phyloP scores from a whole-genome alignment of 2,113 vertebrate genomes.

The Isichthys henryi region DNA sequence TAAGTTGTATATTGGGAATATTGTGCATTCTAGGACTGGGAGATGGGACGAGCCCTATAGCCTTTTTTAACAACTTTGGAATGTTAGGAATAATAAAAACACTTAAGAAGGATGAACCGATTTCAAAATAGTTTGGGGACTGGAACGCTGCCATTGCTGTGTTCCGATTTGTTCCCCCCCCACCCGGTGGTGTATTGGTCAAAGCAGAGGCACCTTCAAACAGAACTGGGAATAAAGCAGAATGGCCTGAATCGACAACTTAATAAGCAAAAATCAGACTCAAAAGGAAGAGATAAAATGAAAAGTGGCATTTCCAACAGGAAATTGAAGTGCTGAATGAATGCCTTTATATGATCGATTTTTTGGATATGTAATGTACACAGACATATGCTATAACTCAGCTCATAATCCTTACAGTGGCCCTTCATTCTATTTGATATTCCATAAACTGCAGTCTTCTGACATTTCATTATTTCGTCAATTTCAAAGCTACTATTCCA shows the following conservation, averaged over 20 bases:
- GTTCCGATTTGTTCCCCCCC: background rate
- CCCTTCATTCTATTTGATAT: constrained; percentile 31
- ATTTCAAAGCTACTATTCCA: constrained; percentile 26
- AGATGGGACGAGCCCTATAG: background rate
- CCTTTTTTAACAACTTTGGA: background rate
- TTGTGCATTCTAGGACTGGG: constrained; percentile 23
- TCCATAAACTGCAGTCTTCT: constrained; percentile 28
- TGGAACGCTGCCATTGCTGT: background rate
- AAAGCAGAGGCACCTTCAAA: constrained; percentile 24
- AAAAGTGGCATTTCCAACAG: constrained; percentile 2
- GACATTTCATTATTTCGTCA: constrained; percentile 26
- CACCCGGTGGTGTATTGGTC: background rate
- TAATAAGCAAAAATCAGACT: constrained; percentile 30
- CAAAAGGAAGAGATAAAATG: constrained; percentile 7
- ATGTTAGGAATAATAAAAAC: background rate
- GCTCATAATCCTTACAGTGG: constrained; percentile 31
- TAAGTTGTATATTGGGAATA: constrained; percentile 57
- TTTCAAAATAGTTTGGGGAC: background rate
- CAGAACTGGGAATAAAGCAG: constrained; percentile 19
- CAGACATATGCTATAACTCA: constrained; percentile 34
- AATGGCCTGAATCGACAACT: constrained; percentile 31
- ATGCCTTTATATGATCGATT: constrained; percentile 20
- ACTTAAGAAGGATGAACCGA: background rate
- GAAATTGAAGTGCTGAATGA: constrained; percentile 26
- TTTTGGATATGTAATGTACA: constrained; percentile 35